Base-by-base conservation (phyloP, 1,140 invertebrate genomes). In the Drosophila neocordata region DNA sequence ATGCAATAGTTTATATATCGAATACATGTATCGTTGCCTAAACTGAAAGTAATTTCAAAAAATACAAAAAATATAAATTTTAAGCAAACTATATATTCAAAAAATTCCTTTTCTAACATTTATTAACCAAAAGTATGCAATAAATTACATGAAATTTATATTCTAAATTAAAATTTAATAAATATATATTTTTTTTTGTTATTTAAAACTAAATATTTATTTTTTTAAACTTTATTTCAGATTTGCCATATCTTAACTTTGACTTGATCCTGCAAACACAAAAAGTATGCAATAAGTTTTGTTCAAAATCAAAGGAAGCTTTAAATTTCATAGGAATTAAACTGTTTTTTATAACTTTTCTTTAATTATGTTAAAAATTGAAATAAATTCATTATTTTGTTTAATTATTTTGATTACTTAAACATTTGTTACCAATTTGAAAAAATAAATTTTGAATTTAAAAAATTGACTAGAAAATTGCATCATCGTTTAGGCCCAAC, bases 401-500 rank as follows among this genome's bases (percentile, higher is more conserved):
- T n/a, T n/a, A n/a, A n/a, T n/a, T 15, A 9, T 44, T 15, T 8
- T 18, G 13, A 24, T 24, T 5, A 41, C 15, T 44, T 18, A 24
- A 52, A 20, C 9, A 22, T 4, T 52, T 2, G 24, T 24, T 24
- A 24, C n/a, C 20, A 12, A 22, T 12, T 52, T 52, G 20, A 9
- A 2, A 22, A 27, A 27, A n/a, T 12, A 53, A 1, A 31, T 4
- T 31, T 22, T 53, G 22, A 1, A 41, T n/a, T 53, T 24, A 4
- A 13, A 35, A 53, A 38, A 52, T 44, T 24, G 22, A 31, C 34
- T 51, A 24, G 5, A 51, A 59, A 68, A 66, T 84, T 79, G 77
- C 79, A 82, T 82, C 77, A 77, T 74, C 73, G 44, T 67, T 20
- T 11, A 15, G 41, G 41, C 41, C 41, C 15, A 48, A 44, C 51